Conservation (phyloP, 1,140 invertebrate species). For the Anagrus nilaparvatae region DNA sequence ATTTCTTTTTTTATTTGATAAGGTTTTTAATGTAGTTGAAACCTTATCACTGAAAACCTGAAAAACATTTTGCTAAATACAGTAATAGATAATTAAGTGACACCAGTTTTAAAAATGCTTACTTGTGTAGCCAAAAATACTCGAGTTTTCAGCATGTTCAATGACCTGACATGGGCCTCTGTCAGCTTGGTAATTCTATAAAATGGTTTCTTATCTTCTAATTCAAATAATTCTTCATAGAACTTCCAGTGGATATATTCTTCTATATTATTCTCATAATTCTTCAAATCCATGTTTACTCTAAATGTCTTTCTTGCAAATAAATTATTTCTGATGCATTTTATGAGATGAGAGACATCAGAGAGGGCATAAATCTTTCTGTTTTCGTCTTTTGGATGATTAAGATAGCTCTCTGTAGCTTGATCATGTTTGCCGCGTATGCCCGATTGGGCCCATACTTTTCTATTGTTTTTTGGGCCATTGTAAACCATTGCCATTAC, state of each 20-base stretch:
- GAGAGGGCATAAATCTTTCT: slow-evolving; percentile 19
- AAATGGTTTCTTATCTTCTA: background rate
- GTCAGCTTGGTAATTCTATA: slow-evolving; percentile 5
- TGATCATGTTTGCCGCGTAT: slow-evolving; percentile 11
- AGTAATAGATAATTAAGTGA: too few species aligned
- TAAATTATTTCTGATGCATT: slow-evolving; percentile 19
- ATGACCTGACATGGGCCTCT: background rate
- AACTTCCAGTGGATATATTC: slow-evolving; percentile 5
- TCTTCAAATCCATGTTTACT: background rate
- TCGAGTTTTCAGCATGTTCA: slow-evolving; percentile 1
- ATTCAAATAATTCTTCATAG: slow-evolving; percentile 5
- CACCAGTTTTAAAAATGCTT: background rate
- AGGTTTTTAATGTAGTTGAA: too few species aligned
- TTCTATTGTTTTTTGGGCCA: slow-evolving; percentile 16
- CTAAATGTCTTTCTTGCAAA: slow-evolving; percentile 4
- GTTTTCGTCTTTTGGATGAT: slow-evolving; percentile 15
- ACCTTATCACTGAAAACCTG: too few species aligned
- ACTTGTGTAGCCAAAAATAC: slow-evolving; percentile 10
- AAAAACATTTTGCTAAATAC: too few species aligned
- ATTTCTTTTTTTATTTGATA: too few species aligned
- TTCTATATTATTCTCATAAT: background rate
- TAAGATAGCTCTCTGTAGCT: slow-evolving; percentile 13
- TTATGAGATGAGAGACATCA: slow-evolving; percentile 19
- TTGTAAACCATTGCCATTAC: slow-evolving; percentile 19
- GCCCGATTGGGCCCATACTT: slow-evolving; percentile 18